Evolutionary conservation across 2,113 vertebrate genomes (phyloP).

Genomic region (Gracilinanus agilis): DNA sequence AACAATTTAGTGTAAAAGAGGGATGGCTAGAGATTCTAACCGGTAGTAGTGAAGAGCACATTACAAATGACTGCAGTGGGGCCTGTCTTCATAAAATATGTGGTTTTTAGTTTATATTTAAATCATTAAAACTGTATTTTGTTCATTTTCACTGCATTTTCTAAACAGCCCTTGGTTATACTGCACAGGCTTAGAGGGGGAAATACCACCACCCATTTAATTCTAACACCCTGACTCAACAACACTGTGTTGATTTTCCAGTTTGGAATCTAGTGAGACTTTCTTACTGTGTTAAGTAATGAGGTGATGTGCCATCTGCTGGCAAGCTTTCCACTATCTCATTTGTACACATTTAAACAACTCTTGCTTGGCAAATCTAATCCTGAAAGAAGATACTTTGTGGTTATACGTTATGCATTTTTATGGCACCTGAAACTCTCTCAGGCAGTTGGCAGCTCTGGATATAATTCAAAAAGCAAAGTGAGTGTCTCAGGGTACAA

Average conservation of each 20-base stretch:
- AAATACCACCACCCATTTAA: not conserved
- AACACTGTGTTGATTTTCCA: not conserved
- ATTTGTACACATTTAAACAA: not conserved
- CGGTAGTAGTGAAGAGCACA: not conserved
- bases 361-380: constrained; percentile 29
- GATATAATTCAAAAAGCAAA: constrained; percentile 11
- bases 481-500: constrained; percentile 20
- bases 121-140: constrained; percentile 18
- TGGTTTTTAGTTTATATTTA: constrained; percentile 1
- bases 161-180: not conserved
- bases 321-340: constrained; percentile 17
- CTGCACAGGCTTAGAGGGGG: not conserved
- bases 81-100: not conserved
- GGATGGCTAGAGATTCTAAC: not conserved
- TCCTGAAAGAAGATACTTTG: constrained; percentile 20
- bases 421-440: constrained; percentile 9
- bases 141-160: not conserved
- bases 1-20: not conserved
- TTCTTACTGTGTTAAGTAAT: constrained; percentile 44
- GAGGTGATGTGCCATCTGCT: constrained; percentile 48
- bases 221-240: not conserved
- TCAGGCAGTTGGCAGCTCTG: constrained; percentile 31
- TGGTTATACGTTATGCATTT: not conserved
- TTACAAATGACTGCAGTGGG: constrained; percentile 15
- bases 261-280: not conserved